phyloP scores from a whole-genome alignment of 2,113 vertebrate species.

The Mungos mungo region DNA sequence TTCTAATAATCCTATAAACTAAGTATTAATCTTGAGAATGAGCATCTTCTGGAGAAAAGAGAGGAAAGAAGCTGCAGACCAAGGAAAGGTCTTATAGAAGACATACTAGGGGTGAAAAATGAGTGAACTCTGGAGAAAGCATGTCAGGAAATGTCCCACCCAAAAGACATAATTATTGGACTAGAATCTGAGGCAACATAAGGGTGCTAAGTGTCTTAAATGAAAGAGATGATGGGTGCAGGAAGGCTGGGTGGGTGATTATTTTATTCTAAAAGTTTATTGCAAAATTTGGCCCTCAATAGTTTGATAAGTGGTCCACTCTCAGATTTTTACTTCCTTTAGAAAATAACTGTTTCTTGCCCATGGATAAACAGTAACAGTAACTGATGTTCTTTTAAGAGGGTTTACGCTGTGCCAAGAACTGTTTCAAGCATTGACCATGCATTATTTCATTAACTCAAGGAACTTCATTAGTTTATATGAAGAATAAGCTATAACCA shows the following conservation, averaged over 20 bases:
- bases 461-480: not conserved
- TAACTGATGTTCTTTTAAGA: not conserved
- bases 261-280: not conserved
- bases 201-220: not conserved
- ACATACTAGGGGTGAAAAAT: not conserved
- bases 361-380: not conserved
- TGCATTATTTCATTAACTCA: not conserved
- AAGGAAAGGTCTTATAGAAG: not conserved
- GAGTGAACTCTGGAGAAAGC: not conserved
- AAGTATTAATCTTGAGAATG: not conserved
- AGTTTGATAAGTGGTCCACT: not conserved
- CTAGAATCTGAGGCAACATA: not conserved
- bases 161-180: not conserved
- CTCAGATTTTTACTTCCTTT: slow-evolving; percentile 33
- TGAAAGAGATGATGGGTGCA: not conserved
- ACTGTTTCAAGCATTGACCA: not conserved
- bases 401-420: not conserved
- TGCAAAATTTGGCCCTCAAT: not conserved
- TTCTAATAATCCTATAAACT: not conserved
- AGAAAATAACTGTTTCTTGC: slow-evolving; percentile 1
- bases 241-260: not conserved
- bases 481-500: not conserved
- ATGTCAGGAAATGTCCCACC: not conserved
- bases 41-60: not conserved
- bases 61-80: not conserved